These are phyloP conservation scores for Perdita meconis DNA, from an alignment of 2,888 invertebrate genomes.

Conservation along the genomic window DNA sequence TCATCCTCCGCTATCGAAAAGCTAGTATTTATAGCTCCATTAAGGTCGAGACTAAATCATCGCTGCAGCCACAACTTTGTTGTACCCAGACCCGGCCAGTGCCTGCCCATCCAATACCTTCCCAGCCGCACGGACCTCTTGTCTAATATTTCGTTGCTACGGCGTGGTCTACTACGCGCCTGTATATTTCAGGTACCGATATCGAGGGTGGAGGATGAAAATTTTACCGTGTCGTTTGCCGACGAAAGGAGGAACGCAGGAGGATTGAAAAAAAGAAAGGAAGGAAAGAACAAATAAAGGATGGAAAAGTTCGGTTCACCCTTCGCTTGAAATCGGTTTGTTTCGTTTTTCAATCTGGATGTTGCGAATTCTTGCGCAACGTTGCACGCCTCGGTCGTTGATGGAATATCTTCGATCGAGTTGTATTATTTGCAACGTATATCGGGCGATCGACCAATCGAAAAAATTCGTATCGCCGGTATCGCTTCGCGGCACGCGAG, in stretches of 20 bases:
- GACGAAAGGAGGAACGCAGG: conserved; percentile 46
- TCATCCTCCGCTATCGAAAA: conserved; percentile 85
- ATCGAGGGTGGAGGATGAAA: conserved; percentile 69
- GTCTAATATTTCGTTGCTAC: conserved; percentile 82
- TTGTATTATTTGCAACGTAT: not conserved
- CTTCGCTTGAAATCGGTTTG: too few species aligned
- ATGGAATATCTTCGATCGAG: too few species aligned
- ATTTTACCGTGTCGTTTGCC: conserved; percentile 62
- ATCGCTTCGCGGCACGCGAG: too few species aligned
- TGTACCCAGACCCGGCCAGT: conserved; percentile 75
- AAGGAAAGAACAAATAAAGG: not conserved
- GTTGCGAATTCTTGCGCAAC: too few species aligned
- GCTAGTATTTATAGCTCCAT: conserved; percentile 87
- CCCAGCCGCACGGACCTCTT: conserved; percentile 77
- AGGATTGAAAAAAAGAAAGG: not conserved
- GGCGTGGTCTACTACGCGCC: conserved; percentile 74
- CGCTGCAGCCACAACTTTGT: conserved; percentile 85
- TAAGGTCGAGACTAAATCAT: conserved; percentile 87
- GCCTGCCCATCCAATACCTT: conserved; percentile 80
- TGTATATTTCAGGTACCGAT: conserved; percentile 75
- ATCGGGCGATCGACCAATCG: not conserved
- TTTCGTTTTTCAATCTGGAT: too few species aligned
- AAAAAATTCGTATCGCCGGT: too few species aligned
- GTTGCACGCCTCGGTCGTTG: too few species aligned
- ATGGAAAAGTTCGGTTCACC: too few species aligned